phyloP scores from a whole-genome alignment of 2,797 vertebrate genomes.

The Urophycis tenuis region DNA sequence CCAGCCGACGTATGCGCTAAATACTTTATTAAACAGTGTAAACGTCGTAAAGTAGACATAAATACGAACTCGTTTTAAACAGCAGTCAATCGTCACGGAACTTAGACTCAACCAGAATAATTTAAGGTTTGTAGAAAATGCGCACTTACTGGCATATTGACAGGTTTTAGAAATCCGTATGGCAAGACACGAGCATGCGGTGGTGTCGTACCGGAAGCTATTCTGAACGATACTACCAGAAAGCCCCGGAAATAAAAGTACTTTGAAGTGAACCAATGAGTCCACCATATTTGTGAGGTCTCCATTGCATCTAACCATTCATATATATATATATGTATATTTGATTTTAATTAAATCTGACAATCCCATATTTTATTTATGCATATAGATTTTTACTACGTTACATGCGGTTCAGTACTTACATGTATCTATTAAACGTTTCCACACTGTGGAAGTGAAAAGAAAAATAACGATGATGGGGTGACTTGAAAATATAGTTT shows the following conservation, averaged over 20 bases:
- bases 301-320: neutral
- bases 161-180: slow-evolving; percentile 55
- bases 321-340: neutral
- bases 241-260: slow-evolving; percentile 60
- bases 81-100: neutral
- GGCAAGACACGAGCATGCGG: slow-evolving; percentile 60
- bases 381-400: neutral
- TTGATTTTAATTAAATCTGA: too few relatives aligned
- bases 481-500: neutral
- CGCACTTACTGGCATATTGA: slow-evolving; percentile 85
- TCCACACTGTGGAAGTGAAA: neutral
- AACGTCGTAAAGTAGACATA: neutral
- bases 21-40: neutral
- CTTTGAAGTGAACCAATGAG: fast-evolving
- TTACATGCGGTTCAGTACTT: neutral
- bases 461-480: too few relatives aligned
- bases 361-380: too few relatives aligned
- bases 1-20: neutral
- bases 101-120: neutral
- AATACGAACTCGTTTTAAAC: neutral
- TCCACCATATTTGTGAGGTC: slow-evolving; percentile 61
- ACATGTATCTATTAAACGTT: neutral
- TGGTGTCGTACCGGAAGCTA: slow-evolving; percentile 59
- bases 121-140: neutral
- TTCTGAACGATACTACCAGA: slow-evolving; percentile 35